Percentiles rank a stretch among this genome's conserved stretches.
phyloP scores from a whole-genome alignment of 2,113 vertebrate species.

The Barbus barbus region DNA sequence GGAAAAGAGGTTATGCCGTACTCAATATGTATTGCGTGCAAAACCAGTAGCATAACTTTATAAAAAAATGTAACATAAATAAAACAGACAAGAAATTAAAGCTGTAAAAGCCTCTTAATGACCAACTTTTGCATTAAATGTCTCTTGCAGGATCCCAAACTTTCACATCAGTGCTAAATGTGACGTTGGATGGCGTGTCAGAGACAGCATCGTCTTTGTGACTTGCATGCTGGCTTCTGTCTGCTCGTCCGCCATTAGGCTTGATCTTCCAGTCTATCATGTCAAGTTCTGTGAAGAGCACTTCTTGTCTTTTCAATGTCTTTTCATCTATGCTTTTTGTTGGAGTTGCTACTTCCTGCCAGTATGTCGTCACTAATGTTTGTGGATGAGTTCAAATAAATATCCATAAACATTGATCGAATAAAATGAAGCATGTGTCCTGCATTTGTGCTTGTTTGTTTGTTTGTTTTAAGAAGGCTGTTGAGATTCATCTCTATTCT shows the following conservation, averaged over 20 bases:
- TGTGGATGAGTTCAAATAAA: background rate
- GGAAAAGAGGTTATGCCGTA: conserved; percentile 69
- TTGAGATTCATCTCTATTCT: conserved; percentile 13
- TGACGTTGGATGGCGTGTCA: conserved; percentile 41
- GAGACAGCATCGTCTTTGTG: conserved; percentile 22
- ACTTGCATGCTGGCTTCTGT: conserved; percentile 37
- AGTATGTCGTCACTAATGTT: background rate
- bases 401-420: background rate
- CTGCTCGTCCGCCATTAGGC: conserved; percentile 10
- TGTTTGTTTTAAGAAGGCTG: background rate
- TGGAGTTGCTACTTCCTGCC: background rate
- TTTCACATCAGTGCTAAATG: conserved; percentile 56
- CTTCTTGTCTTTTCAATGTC: conserved; percentile 7
- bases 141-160: conserved; percentile 56
- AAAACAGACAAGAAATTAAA: background rate
- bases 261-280: background rate
- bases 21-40: conserved; percentile 63
- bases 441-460: background rate
- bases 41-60: conserved; percentile 44
- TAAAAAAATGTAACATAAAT: background rate
- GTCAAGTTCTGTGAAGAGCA: conserved; percentile 10
- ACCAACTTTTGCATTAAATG: conserved; percentile 29
- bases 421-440: conserved; percentile 6
- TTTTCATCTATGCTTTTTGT: conserved; percentile 11
- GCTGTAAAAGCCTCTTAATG: background rate